Conservation (phyloP, 2,888 invertebrate species). For the Eudasyphora cyanicolor region DNA sequence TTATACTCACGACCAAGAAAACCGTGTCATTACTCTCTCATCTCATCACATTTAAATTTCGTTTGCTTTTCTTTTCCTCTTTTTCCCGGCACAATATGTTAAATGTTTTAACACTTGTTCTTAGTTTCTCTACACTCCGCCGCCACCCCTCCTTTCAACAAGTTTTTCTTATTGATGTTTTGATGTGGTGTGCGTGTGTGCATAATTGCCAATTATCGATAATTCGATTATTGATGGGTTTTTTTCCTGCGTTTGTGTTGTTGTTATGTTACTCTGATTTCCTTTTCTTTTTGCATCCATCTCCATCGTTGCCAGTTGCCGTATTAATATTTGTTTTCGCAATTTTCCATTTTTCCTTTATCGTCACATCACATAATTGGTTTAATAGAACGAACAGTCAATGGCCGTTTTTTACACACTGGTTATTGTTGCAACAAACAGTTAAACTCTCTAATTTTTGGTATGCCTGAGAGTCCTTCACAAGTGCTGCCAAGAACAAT, state of each 20-base stretch:
- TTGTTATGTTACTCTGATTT: not conserved
- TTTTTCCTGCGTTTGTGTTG: not conserved
- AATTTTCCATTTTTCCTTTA: not conserved
- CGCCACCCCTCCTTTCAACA: too few species aligned
- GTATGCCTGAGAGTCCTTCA: not conserved
- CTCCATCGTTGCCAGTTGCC: not conserved
- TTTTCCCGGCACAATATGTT: conserved; percentile 31
- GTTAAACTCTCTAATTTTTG: not conserved
- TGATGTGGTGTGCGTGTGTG: conserved; percentile 4
- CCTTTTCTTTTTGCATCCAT: not conserved
- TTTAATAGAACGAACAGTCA: conserved; percentile 49
- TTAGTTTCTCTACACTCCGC: not conserved
- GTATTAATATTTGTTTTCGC: not conserved
- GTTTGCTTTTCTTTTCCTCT: conserved; percentile 8
- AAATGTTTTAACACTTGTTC: conserved; percentile 36
- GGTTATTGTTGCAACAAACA: not conserved
- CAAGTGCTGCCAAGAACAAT: not conserved
- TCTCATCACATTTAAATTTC: too few species aligned
- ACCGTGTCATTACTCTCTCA: too few species aligned
- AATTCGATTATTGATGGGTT: conserved; percentile 49
- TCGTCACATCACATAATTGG: conserved; percentile 37
- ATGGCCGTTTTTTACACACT: not conserved
- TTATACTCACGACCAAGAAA: too few species aligned
- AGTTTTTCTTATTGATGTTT: too few species aligned
- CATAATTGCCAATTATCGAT: conserved; percentile 59